A percentile compares a stretch with the other conserved stretches of the same genome.
These are phyloP conservation scores for Argynnis bischoffii DNA, from an alignment of 2,888 invertebrate genomes.

Conservation along the genomic window DNA sequence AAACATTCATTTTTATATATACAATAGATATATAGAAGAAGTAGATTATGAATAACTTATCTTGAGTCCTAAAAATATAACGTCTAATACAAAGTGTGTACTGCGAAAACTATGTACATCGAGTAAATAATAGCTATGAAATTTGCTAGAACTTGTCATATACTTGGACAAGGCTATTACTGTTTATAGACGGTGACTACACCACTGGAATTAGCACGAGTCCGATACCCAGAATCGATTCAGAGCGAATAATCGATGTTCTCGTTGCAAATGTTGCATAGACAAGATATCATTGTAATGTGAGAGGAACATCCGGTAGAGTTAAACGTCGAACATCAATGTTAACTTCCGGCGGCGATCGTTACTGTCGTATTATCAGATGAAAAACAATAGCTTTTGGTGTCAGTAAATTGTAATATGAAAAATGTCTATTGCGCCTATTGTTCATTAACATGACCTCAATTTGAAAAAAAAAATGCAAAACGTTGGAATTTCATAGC, in stretches of 20 bases:
- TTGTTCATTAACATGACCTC: no score
- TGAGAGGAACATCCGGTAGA: constrained; percentile 26
- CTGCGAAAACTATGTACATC: neutral
- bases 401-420: neutral
- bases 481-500: neutral
- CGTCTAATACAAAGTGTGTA: no score
- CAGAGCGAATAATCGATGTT: constrained; percentile 16
- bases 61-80: no score
- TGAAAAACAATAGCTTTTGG: constrained; percentile 10
- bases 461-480: no score
- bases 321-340: constrained; percentile 23
- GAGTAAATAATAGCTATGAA: neutral
- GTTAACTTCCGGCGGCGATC: constrained; percentile 27
- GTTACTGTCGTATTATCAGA: constrained; percentile 22
- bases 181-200: neutral
- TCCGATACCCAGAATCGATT: constrained; percentile 5
- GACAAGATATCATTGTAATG: constrained; percentile 23
- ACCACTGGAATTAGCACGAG: constrained; percentile 5
- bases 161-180: neutral
- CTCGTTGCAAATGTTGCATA: constrained; percentile 6
- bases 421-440: neutral
- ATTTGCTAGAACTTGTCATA: neutral
- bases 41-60: no score
- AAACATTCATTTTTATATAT: no score
- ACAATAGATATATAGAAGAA: no score